Evolutionary conservation across 1,140 invertebrate species (phyloP), one percentile per base, ranked within the genome.

Genomic region (Drosophila funebris): DNA sequence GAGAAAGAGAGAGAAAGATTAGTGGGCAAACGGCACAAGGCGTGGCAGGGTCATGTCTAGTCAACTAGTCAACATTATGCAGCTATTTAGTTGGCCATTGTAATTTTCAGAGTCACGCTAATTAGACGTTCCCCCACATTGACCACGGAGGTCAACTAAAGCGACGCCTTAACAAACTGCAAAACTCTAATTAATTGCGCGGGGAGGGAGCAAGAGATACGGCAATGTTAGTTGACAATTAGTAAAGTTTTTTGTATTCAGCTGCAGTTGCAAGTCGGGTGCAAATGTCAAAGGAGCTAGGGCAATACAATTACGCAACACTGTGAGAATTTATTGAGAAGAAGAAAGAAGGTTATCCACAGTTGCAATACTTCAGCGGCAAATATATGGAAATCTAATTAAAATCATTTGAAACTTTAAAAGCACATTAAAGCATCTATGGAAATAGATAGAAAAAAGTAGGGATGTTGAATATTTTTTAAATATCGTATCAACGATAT

Each of bases 1-100:
- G 8, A 4, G 33, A 1, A 9, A 14, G 8, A 3, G 39, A 1
- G 9, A 4, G 4, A 37, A 43, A 4, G 8, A 8, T 2, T 0
- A 13, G 1, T 6, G 41, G 43, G 43, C 24, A n/a, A n/a, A n/a
- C n/a, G 43, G 20, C 33, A 48, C n/a, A n/a, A n/a, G 29, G 61
- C 44, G 54, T 61, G 60, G 52, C 63, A 24, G 54, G 69, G 58
- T 61, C 69, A 58, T 72, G 46, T 60, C 61, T 64, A 53, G 63
- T 66, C 74, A 70, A n/a, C n/a, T n/a, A n/a, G n/a, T n/a, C 76
- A 72, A 72, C 80, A 83, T 78, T 82, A 83, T 82, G 79, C 79
- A 71, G 73, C 72, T 81, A 48, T 73, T 69, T 75, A 66, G 73
- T 68, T 68, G 46, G 60, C 37, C 44, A 69, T 52, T 68, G 54